Evolutionary conservation across 1,140 invertebrate species (phyloP), one percentile per base, ranked within the genome.

Genomic region (Conopomorpha cramerella): DNA sequence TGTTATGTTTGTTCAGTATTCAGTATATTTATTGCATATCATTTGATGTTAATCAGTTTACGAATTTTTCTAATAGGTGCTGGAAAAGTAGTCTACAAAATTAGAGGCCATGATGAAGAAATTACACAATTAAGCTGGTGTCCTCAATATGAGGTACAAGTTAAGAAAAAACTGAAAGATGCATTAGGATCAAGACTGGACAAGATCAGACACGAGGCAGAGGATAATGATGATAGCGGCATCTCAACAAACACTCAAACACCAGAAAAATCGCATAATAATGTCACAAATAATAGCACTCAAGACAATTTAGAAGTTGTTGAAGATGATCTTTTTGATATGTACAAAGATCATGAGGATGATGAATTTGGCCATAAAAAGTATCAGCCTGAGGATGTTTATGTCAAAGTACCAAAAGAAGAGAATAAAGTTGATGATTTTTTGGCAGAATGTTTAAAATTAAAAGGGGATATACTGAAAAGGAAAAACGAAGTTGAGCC

Each of bases 51-150:
- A n/a, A n/a, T n/a, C n/a, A n/a, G n/a, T n/a, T n/a, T n/a, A n/a
- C n/a, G n/a, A n/a, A n/a, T n/a, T n/a, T n/a, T n/a, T n/a, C n/a
- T n/a, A n/a, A n/a, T n/a, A 84, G 82, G 77, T 34, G 56, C 65
- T 41, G 84, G 85, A 3, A 68, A 62, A 39, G 48, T 88, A 29
- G 38, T 86, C 12, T 86, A 86, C 37, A 85, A 84, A 74, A 60
- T 90, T 3, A 79, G 85, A 51, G 84, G 84, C 4, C 88, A 91
- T 56, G 83, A 90, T 63, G 79, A 81, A n/a, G 84, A 88, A 47
- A 79, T 91, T 28, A 58, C 83, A 4, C 85, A 82, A 43, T 43
- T 92, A 15, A 82, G 83, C 17, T 92, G 89, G 89, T 91, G 88
- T 73, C 89, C 89, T 26, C 54, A 71, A 41, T 68, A 51, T 51